Base-by-base conservation (phyloP, 2,888 invertebrate species). In the Aleiodes leptofemur region DNA sequence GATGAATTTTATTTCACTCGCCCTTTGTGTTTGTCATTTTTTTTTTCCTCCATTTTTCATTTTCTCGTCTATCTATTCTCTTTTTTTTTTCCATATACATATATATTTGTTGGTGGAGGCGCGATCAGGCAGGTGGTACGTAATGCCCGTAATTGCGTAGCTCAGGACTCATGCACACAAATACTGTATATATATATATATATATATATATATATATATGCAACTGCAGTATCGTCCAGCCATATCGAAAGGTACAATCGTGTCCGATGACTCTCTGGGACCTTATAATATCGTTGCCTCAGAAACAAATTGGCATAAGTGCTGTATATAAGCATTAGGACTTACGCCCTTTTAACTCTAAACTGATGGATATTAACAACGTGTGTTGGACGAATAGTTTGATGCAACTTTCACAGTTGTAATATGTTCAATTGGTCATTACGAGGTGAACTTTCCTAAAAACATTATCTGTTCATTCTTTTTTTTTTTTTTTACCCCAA, bases 101-200 rank as follows among this genome's bases (percentile, higher is more conserved):
- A 23, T 23, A 50, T 55, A 56, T 72, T 75, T 66, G 51, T 69
- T 29, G 69, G 61, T 56, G 14, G 75, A 66, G 66, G 68, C 75
- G 57, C 71, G 68, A 75, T 75, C 71, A 66, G 56, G 75, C 75
- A 75, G 75, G 75, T 75, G 75, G 75, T 75, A 75, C 71, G 75
- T 75, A 71, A 71, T 75, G 75, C 72, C 71, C 75, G 64, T 75
- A 75, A 75, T 75, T 75, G 75, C 75, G 75, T 75, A 75, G 64
- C 74, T 59, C 64, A 48, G 64, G 38, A 38, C 61, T 38, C 61
- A 16, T 61, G 61, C 61, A 61, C 64, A 64, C 64, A 64, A 43
- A 64, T 16, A 16, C 16, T 64, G 48, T 59, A n/a, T 23, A 23
- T 23, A 23, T 23, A 23, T 1, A 23, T 23, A n/a, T n/a, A n/a